Evolutionary conservation across 2,888 invertebrate species (phyloP).

Genomic region (Zeuzera pyrina): DNA sequence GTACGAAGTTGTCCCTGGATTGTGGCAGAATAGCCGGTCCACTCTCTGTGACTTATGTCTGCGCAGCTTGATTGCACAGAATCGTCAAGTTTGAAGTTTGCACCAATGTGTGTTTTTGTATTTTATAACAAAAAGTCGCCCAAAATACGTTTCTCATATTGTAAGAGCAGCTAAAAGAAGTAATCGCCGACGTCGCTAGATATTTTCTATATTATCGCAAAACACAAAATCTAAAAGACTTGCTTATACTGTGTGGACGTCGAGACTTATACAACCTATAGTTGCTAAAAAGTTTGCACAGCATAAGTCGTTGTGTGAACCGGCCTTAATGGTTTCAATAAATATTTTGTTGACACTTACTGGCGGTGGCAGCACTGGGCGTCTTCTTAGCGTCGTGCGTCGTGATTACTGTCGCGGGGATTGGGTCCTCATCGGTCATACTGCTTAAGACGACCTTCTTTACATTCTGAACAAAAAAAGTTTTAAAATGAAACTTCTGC

Average conservation of each 20-base stretch:
- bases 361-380: constrained; percentile 12
- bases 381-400: constrained; percentile 24
- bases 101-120: too few relatives aligned
- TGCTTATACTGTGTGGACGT: background rate
- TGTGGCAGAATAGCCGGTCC: too few relatives aligned
- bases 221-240: background rate
- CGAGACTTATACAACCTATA: too few relatives aligned
- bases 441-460: constrained; percentile 38
- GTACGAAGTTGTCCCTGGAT: too few relatives aligned
- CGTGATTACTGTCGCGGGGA: constrained; percentile 38
- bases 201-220: too few relatives aligned
- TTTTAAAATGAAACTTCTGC: background rate
- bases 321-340: background rate
- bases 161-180: too few relatives aligned
- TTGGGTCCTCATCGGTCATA: constrained; percentile 41
- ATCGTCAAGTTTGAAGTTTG: too few relatives aligned
- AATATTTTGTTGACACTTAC: background rate
- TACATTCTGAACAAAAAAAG: constrained; percentile 15
- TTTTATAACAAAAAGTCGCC: too few relatives aligned
- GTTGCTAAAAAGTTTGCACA: background rate
- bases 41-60: too few relatives aligned
- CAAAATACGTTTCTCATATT: too few relatives aligned
- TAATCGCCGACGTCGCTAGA: too few relatives aligned
- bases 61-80: too few relatives aligned
- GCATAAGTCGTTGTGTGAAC: background rate